A percentile compares a stretch with the other conserved stretches of the same genome.
Evolutionary conservation across 2,888 invertebrate genomes (phyloP).

Genomic region (Liposcelis brunnea): DNA sequence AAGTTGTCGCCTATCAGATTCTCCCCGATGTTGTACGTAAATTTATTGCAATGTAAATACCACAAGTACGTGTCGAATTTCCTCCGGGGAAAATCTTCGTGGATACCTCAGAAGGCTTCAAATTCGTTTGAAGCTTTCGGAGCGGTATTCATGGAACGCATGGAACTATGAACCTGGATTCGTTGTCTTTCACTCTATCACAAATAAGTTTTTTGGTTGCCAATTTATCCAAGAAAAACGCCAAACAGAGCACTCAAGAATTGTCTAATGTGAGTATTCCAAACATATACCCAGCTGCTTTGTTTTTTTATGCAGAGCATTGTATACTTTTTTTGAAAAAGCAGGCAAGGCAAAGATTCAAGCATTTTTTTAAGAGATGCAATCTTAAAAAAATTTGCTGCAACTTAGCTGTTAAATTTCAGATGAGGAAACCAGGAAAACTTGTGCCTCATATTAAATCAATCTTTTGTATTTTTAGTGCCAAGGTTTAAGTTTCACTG

Average conservation of each 20-base stretch:
- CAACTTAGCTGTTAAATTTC: too few species aligned
- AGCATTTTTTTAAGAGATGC: too few species aligned
- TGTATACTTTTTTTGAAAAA: constrained; percentile 10
- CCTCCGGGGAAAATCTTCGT: constrained; percentile 39
- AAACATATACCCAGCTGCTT: too few species aligned
- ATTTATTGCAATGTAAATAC: constrained; percentile 31
- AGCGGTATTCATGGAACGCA: constrained; percentile 82
- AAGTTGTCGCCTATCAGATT: constrained; percentile 16
- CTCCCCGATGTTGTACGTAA: constrained; percentile 34
- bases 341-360: too few species aligned
- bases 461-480: too few species aligned
- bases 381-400: too few species aligned
- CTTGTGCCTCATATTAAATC: too few species aligned
- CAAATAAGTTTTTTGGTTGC: constrained; percentile 95
- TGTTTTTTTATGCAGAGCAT: constrained; percentile 22
- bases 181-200: constrained; percentile 95
- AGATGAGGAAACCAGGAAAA: too few species aligned
- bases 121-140: constrained; percentile 89
- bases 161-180: constrained; percentile 99
- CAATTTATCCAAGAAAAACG: constrained; percentile 91
- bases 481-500: too few species aligned
- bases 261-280: constrained; percentile 64
- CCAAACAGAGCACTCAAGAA: constrained; percentile 75
- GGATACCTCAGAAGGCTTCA: constrained; percentile 79
- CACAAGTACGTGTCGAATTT: constrained; percentile 28